Conservation (phyloP, 2,797 vertebrate genomes). For the Chromobotia macracanthus region DNA sequence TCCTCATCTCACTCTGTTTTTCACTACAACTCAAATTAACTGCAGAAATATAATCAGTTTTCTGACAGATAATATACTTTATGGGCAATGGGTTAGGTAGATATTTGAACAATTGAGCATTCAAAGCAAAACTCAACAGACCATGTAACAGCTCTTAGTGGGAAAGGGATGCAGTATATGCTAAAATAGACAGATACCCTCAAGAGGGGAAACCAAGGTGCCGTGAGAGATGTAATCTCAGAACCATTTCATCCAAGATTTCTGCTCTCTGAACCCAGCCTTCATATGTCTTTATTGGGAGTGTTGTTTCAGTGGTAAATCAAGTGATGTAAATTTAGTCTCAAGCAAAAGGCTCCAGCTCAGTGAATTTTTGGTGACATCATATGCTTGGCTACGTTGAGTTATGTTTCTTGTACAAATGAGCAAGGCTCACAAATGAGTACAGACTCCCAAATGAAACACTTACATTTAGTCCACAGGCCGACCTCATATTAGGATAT, state of each 20-base stretch:
- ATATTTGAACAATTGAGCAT: conserved; percentile 74
- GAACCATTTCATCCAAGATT: conserved; percentile 57
- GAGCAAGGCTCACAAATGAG: conserved; percentile 38
- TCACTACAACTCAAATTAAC: conserved; percentile 70
- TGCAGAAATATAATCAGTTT: conserved; percentile 74
- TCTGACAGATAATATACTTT: conserved; percentile 74
- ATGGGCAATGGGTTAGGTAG: conserved; percentile 79
- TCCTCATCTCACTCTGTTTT: conserved; percentile 58
- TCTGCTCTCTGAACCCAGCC: conserved; percentile 66
- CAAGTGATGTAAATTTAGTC: conserved; percentile 32
- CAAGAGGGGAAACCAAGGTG: conserved; percentile 64
- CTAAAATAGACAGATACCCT: conserved; percentile 42
- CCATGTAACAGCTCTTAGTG: conserved; percentile 60
- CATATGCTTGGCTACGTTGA: conserved; percentile 43
- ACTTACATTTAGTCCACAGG: conserved; percentile 42
- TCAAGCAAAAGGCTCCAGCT: conserved; percentile 19
- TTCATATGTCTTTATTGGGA: conserved; percentile 65
- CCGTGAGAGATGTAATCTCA: conserved; percentile 62
- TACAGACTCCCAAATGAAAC: background rate
- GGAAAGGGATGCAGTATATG: conserved; percentile 5
- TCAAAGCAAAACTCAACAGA: conserved; percentile 58
- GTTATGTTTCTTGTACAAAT: conserved; percentile 30
- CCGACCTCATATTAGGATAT: conserved; percentile 23
- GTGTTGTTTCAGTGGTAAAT: conserved; percentile 38
- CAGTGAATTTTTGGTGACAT: conserved; percentile 38